Evolutionary conservation across 2,113 vertebrate species (phyloP).

Genomic region (Cairina moschata): DNA sequence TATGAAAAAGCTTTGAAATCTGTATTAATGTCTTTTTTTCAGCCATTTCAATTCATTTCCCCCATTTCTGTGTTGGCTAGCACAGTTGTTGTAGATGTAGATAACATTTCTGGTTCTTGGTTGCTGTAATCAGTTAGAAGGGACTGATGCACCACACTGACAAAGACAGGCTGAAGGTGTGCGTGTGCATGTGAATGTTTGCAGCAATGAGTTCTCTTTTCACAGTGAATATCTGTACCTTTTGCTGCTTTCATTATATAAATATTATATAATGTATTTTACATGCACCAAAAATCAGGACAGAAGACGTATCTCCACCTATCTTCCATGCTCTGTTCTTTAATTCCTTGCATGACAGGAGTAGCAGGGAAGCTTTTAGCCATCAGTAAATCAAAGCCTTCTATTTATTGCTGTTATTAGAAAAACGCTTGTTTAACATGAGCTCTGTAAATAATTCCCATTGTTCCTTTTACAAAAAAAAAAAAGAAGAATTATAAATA

Average conservation of each 20-base stretch:
- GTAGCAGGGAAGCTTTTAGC: background rate
- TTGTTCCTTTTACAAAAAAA: background rate
- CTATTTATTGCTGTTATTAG: background rate
- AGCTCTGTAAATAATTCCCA: background rate
- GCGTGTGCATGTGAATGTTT: rapidly evolving
- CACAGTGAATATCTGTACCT: background rate
- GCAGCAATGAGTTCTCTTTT: background rate
- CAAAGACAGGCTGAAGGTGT: background rate
- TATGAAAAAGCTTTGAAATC: constrained; percentile 6
- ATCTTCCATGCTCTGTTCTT: background rate
- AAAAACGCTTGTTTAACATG: background rate
- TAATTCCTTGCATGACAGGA: background rate
- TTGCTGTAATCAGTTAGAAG: background rate
- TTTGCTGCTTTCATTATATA: background rate
- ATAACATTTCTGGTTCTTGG: background rate
- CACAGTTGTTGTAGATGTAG: background rate
- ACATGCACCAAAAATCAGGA: background rate
- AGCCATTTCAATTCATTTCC: background rate
- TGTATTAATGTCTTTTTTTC: background rate
- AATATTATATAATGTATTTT: background rate
- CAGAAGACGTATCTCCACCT: background rate
- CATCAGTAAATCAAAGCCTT: background rate
- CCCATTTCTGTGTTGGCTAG: background rate
- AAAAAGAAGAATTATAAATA: background rate
- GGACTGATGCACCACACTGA: background rate